Evolutionary conservation across 2,888 invertebrate genomes (phyloP), one percentile per base, ranked within the genome.

Genomic region (Lymantria monacha): DNA sequence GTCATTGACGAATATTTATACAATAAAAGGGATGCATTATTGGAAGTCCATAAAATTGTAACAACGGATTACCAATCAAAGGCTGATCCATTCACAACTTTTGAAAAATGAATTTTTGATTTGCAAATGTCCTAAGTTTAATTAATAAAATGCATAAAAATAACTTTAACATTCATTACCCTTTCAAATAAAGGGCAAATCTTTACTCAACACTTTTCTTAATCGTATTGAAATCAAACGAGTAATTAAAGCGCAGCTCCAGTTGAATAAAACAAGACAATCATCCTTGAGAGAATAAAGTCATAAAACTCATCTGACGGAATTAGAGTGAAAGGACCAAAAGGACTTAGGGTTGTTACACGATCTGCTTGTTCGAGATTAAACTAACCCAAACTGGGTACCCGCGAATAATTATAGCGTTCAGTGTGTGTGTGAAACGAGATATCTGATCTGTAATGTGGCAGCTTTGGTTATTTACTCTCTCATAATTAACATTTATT

Each of bases 381-480:
- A 33, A 33, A 33, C 9, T 33, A 33, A 33, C 10, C 10, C 33
- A 7, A 33, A 33, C 33, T 33, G 33, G 33, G 55, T 55, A 52
- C 42, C 55, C 50, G 57, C 52, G 47, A 50, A 49, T 33, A 33
- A 33, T 33, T 33, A 9, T 9, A 8, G 33, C 33, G 33, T 33
- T 33, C 33, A 10, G 9, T 33, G 9, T 33, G 33, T 33, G 33
- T 33, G 33, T 33, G 33, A 33, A 10, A 3, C 22, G 22, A 22
- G 22, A 22, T 22, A 22, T 22, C 22, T 22, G 22, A 22, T 22
- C 22, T 33, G 33, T 33, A 33, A 8, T 10, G 9, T 33, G 33
- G 10, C 10, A 33, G 33, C 33, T 33, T 33, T 33, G 33, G 33
- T 33, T 9, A 8, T 22, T 22, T 22, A 22, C 22, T 22, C 5